Evolutionary conservation across 2,888 invertebrate genomes (phyloP).

Genomic region (Apodemia duryi): DNA sequence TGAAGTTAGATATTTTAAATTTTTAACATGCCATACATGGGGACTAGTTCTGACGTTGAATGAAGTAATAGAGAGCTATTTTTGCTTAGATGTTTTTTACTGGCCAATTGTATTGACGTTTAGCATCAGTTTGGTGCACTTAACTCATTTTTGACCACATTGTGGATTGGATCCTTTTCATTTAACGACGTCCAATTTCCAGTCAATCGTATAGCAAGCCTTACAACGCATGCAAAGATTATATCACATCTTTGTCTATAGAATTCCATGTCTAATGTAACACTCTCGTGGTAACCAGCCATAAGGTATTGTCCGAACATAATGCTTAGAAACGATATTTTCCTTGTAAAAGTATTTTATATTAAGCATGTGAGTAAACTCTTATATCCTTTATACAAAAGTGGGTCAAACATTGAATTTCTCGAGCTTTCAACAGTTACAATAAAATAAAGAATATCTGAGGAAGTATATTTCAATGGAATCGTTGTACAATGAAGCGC

Average conservation of each 20-base stretch:
- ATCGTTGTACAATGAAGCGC: background rate
- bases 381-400: background rate
- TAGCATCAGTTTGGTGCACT: no score
- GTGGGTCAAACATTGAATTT: slow-evolving; percentile 6
- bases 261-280: background rate
- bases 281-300: background rate
- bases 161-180: no score
- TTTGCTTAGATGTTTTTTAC: no score
- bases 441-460: slow-evolving; percentile 2
- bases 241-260: background rate
- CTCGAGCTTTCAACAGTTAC: background rate
- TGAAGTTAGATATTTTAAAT: no score
- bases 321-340: background rate
- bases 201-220: no score
- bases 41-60: no score
- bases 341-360: background rate
- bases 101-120: no score
- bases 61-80: no score
- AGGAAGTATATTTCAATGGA: background rate
- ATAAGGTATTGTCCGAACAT: slow-evolving; percentile 3
- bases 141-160: no score
- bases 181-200: no score
- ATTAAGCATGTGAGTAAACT: slow-evolving; percentile 1
- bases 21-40: no score
- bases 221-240: background rate